Conservation (phyloP, 2,113 vertebrate genomes). For the Atrichornis clamosus region DNA sequence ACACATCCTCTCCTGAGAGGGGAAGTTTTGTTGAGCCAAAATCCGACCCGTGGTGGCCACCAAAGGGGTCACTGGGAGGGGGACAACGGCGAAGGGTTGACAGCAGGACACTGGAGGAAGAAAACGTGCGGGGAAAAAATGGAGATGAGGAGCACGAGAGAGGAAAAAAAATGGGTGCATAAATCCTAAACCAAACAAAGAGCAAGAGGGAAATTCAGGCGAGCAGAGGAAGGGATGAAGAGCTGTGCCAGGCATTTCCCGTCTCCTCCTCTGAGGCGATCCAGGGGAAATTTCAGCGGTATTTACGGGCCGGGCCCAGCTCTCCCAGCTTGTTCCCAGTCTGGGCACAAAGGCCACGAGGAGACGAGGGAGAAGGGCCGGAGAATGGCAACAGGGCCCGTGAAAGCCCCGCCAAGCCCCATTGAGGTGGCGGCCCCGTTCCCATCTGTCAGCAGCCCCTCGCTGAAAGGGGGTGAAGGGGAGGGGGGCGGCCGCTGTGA, state of each 20-base stretch:
- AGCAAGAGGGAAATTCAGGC: not conserved
- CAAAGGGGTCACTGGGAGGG: not conserved
- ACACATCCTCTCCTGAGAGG: rapidly evolving
- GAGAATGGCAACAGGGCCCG: slow-evolving; percentile 71
- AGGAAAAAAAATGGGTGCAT: rapidly evolving
- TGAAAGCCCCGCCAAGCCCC: slow-evolving; percentile 81
- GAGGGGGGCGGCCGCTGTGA: slow-evolving; percentile 54
- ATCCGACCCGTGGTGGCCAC: rapidly evolving
- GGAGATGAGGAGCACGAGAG: rapidly evolving
- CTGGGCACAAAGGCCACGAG: slow-evolving; percentile 63
- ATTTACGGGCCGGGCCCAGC: slow-evolving; percentile 72
- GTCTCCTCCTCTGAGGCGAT: not conserved
- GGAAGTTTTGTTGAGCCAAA: not conserved
- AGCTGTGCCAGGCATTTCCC: not conserved
- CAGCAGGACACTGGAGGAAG: not conserved
- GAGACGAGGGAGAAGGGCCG: not conserved
- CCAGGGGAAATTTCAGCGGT: not conserved
- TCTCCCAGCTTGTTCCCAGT: slow-evolving; percentile 82
- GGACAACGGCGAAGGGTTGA: not conserved
- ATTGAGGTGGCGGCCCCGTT: slow-evolving; percentile 77
- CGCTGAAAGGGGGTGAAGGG: slow-evolving; percentile 74
- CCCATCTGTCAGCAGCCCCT: slow-evolving; percentile 85
- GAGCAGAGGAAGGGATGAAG: not conserved
- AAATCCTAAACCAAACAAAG: not conserved
- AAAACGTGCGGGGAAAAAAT: not conserved